Evolutionary conservation across 1,140 invertebrate genomes (phyloP).

Genomic region (Danaus plexippus): DNA sequence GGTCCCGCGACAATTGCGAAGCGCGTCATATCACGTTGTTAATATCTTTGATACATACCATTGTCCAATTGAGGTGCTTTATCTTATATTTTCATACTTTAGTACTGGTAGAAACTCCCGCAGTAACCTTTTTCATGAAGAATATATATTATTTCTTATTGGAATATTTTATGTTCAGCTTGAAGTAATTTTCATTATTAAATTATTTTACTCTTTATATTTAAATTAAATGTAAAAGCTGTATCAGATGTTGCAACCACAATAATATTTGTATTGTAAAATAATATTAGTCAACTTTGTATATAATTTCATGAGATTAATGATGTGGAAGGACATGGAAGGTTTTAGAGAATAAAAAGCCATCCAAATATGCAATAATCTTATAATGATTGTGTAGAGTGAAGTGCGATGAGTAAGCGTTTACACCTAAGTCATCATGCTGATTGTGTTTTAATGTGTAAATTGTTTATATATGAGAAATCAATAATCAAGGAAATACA

Average conservation of each 20-base stretch:
- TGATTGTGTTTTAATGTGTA: conserved; percentile 68
- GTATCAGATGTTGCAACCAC: conserved; percentile 40
- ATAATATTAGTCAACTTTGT: conserved; percentile 69
- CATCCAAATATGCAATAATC: conserved; percentile 70
- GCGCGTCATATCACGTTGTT: conserved; percentile 70
- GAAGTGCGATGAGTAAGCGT: conserved; percentile 58
- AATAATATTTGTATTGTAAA: conserved; percentile 56
- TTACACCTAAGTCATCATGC: conserved; percentile 65
- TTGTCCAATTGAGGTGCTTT: conserved; percentile 72
- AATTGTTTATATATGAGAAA: conserved; percentile 70
- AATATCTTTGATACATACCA: conserved; percentile 72
- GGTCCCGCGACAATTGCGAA: conserved; percentile 47
- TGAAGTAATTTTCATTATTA: conserved; percentile 33
- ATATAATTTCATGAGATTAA: conserved; percentile 70
- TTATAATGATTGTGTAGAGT: conserved; percentile 65
- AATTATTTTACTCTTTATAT: conserved; percentile 39
- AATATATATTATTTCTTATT: conserved; percentile 29
- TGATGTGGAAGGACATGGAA: conserved; percentile 54
- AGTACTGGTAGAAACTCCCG: conserved; percentile 71
- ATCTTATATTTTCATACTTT: conserved; percentile 73
- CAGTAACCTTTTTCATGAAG: conserved; percentile 43
- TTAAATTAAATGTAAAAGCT: conserved; percentile 23
- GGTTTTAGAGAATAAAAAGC: conserved; percentile 64
- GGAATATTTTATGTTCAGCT: conserved; percentile 34
- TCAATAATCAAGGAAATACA: conserved; percentile 68